Percentiles rank a stretch among this genome's conserved stretches.
Conservation (phyloP, 1,140 invertebrate genomes). For the Platyscapa corneri region DNA sequence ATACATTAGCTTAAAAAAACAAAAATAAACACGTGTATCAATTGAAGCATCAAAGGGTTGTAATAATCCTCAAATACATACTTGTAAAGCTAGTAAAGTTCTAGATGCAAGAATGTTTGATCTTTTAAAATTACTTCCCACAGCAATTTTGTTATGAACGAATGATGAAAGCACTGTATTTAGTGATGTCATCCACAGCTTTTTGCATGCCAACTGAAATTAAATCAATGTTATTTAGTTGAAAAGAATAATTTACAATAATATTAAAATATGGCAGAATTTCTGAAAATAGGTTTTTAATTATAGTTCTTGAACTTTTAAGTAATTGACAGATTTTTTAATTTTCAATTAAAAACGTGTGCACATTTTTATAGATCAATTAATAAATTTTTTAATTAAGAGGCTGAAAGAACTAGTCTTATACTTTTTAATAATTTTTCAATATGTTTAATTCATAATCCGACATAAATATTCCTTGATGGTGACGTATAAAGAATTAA, state of each 20-base stretch:
- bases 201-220: conserved; percentile 53
- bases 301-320: too few relatives aligned
- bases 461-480: too few relatives aligned
- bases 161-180: conserved; percentile 43
- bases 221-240: conserved; percentile 23
- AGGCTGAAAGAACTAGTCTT: too few relatives aligned
- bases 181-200: conserved; percentile 50
- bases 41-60: background rate
- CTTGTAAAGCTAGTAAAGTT: conserved; percentile 47
- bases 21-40: background rate
- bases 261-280: background rate
- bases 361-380: too few relatives aligned
- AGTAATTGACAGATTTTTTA: too few relatives aligned
- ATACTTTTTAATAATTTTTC: too few relatives aligned
- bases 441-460: too few relatives aligned
- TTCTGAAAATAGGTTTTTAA: background rate
- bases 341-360: too few relatives aligned
- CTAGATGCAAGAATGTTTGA: conserved; percentile 18
- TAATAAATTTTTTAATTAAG: too few relatives aligned
- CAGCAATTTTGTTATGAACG: conserved; percentile 14
- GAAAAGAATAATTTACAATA: background rate
- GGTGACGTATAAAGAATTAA: too few relatives aligned
- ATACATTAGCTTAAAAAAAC: background rate
- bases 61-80: conserved; percentile 41
- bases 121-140: conserved; percentile 32